Percentiles rank a stretch among this genome's conserved stretches.
These are phyloP conservation scores for Nicator chloris DNA, from an alignment of 2,113 vertebrate genomes.

Conservation along the genomic window DNA sequence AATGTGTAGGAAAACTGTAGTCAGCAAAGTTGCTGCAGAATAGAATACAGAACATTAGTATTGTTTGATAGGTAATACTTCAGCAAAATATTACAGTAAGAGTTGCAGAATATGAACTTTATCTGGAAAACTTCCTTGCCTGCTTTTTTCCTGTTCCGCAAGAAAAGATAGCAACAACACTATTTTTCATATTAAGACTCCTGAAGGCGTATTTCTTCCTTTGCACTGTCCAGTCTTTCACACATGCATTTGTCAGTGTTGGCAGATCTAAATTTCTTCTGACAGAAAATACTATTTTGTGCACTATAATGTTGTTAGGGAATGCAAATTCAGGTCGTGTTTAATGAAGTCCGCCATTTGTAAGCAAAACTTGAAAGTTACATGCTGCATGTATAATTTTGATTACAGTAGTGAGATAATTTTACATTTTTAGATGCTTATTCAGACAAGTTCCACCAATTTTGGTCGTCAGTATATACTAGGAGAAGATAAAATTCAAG, in stretches of 20 bases:
- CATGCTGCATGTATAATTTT: neutral
- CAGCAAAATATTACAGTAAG: neutral
- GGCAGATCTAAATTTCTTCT: neutral
- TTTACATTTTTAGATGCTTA: neutral
- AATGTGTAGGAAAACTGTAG: neutral
- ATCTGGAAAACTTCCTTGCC: neutral
- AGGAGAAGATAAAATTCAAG: neutral
- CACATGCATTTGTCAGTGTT: rapidly evolving
- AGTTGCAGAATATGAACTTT: neutral
- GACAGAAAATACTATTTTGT: neutral
- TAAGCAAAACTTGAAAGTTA: neutral
- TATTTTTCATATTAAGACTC: neutral
- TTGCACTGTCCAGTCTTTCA: neutral
- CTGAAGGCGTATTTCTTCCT: neutral
- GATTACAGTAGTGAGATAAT: neutral
- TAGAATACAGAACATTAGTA: neutral
- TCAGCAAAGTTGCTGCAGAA: neutral
- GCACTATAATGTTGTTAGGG: neutral
- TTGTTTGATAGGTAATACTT: neutral
- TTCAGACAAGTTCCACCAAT: neutral
- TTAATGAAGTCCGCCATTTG: neutral
- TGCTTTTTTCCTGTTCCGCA: neutral
- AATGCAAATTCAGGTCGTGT: neutral
- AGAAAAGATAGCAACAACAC: neutral
- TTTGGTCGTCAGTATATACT: neutral